Evolutionary conservation across 2,113 vertebrate genomes (phyloP), one percentile per base, ranked within the genome.

Genomic region (Ranitomeya variabilis): DNA sequence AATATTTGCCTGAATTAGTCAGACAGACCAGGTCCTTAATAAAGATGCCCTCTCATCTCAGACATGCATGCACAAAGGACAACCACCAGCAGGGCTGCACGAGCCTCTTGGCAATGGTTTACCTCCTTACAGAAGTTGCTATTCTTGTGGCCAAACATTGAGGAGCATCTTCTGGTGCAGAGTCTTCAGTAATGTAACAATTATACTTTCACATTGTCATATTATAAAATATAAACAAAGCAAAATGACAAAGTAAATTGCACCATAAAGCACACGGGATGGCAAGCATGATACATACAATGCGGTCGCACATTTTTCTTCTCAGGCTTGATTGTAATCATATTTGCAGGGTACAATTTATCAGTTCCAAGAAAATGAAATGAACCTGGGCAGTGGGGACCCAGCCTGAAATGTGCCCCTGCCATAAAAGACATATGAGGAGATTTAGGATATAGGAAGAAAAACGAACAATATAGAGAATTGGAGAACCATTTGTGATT

Each of bases 401-500:
- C 21, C 31, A 45, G 23, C 62, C 19, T 64, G 59, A 52, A 62
- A 64, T n/a, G 54, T 78, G 57, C 54, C 71, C 74, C 67, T 87
- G 74, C 31, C 59, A 67, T 55, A 23, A 66, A 80, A 59, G 55
- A 54, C 23, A 45, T 26, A 69, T 84, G 51, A 80, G 78, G 60
- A 86, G 45, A 23, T 67, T 77, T 52, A 16, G 73, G 59, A 86
- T 51, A 78, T 60, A 86, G 26, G 74, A 86, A 86, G 37, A 86
- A 64, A 78, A 51, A n/a, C 15, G 51, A 67, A 55, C 3, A 80
- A 26, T 80, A 12, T 54, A 67, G 60, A 67, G 76, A 12, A 79
- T 52, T 54, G 74, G 26, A 78, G 45, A 66, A 78, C 37, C 64
- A 71, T 31, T 26, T 67, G 71, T 52, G 15, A 87, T 92, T 90